Evolutionary conservation across 2,113 vertebrate species (phyloP).

Genomic region (Muntiacus reevesi): DNA sequence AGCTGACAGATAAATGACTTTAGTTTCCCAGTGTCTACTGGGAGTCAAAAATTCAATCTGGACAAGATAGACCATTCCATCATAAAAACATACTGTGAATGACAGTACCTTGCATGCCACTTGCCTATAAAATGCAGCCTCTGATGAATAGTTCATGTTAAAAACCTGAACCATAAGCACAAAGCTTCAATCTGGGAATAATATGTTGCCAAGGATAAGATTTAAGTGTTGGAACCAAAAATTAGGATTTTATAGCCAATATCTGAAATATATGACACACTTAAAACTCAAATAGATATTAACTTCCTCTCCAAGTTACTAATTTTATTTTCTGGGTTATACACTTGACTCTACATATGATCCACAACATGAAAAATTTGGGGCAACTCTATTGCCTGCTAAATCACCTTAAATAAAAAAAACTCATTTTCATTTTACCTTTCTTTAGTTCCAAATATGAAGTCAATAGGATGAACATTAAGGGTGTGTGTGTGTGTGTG

Average conservation of each 20-base stretch:
- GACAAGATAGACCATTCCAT: slow-evolving; percentile 46
- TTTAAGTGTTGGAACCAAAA: slow-evolving; percentile 4
- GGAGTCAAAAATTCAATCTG: slow-evolving; percentile 47
- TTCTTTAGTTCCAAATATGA: neutral
- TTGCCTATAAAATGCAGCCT: neutral
- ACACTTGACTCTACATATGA: neutral
- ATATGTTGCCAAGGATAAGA: neutral
- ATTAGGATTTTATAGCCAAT: slow-evolving; percentile 34
- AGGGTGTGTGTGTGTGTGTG: neutral
- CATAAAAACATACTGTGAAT: slow-evolving; percentile 32
- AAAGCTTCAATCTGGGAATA: neutral
- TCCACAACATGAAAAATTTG: neutral
- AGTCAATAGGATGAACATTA: neutral
- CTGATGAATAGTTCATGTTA: slow-evolving; percentile 6
- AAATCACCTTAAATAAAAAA: neutral
- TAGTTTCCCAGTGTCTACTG: neutral
- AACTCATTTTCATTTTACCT: neutral
- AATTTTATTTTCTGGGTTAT: slow-evolving; percentile 29
- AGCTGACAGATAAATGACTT: slow-evolving; percentile 58
- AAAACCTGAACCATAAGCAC: neutral
- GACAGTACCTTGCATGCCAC: neutral
- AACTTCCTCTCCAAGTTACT: neutral
- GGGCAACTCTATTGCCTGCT: neutral
- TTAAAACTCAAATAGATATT: neutral
- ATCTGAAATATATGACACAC: neutral